Base-by-base conservation (phyloP, 2,113 vertebrate species). In the Synchiropus splendidus region DNA sequence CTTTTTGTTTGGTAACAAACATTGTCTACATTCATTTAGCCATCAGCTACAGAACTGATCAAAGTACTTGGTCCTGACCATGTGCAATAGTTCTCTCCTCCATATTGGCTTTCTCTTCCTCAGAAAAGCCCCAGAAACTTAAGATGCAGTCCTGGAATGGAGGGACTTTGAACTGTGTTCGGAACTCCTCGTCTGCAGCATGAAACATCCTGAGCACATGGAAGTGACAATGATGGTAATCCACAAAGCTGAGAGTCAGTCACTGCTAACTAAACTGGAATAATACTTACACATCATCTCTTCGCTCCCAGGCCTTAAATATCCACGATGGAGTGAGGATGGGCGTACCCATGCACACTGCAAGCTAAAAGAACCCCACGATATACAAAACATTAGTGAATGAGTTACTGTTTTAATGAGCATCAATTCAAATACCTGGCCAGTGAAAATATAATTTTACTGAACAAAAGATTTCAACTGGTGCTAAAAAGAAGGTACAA, bases 41-140 rank as follows among this genome's bases (percentile, higher is more conserved):
- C n/a, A n/a, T n/a, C n/a, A n/a, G n/a, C n/a, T n/a, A n/a, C n/a
- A n/a, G n/a, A 31, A 31, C 11, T 6, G 10, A 16, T 11, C 8
- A 9, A 10, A 14, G 4, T 10, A 11, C 10, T 12, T 12, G 12
- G 31, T 48, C 64, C 78, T 39, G 54, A 99, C 95, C 95, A 52
- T 99, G 94, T 87, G 93, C 97, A 61, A 89, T 78, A 42, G 94
- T 96, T 82, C 94, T 90, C 79, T 97, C 92, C 83, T 98, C 91
- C 95, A 99, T 99, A 70, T 86, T 97, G 41, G 70, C 74, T 77
- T 86, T 91, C 12, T 99, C 95, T 56, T 98, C 95, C 37, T 92
- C 87, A 16, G 91, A 94, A 74, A 98, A 99, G 16, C 95, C 93
- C 72, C 92, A 51, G 67, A 99, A 99, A 79, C 92, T 93, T 53